Evolutionary conservation across 2,797 vertebrate species (phyloP).

Genomic region (Phataginus tricuspis): DNA sequence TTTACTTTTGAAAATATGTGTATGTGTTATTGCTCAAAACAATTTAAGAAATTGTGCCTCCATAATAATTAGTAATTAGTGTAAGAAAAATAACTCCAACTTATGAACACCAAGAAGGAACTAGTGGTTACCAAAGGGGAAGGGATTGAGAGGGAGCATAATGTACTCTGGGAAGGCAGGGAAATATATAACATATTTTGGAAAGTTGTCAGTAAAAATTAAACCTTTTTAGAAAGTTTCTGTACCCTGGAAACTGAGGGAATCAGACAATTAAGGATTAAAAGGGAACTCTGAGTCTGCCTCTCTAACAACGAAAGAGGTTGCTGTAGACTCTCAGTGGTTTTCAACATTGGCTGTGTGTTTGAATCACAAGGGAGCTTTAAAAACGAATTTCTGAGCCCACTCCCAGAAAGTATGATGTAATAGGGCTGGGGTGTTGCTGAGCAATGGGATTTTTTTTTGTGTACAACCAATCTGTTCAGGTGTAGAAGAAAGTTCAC

Average conservation of each 20-base stretch:
- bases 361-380: not conserved
- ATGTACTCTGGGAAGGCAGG: not conserved
- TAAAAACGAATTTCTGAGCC: not conserved
- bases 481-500: not conserved
- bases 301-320: not conserved
- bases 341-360: not conserved
- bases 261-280: not conserved
- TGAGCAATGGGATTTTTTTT: not conserved
- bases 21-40: not conserved
- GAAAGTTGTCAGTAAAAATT: not conserved
- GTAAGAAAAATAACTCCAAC: not conserved
- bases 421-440: not conserved
- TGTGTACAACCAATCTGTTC: not conserved
- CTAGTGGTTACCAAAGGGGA: too few species aligned
- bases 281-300: not conserved
- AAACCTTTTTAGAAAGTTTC: not conserved
- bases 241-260: not conserved
- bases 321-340: not conserved
- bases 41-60: not conserved
- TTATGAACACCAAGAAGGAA: too few species aligned
- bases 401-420: not conserved
- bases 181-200: not conserved
- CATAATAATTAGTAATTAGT: not conserved
- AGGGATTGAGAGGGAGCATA: too few species aligned
- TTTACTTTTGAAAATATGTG: not conserved